A percentile compares a stretch with the other conserved stretches of the same genome.
These are phyloP conservation scores for Tenodera sinensis DNA, from an alignment of 2,888 invertebrate genomes.

Conservation along the genomic window DNA sequence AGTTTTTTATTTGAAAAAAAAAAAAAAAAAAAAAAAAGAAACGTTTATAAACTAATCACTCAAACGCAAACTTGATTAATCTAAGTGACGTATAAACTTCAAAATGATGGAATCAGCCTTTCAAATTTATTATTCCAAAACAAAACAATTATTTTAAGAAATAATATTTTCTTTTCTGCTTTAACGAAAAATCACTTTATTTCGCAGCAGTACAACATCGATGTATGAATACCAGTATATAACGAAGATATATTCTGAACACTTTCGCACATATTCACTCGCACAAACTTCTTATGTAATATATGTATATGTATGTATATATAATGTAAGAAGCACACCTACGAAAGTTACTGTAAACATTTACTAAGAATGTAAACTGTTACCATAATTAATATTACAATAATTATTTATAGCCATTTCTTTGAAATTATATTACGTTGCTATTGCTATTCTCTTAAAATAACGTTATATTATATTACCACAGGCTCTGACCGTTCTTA, in stretches of 20 bases:
- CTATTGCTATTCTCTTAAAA: slow-evolving; percentile 10
- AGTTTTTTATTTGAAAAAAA: no score
- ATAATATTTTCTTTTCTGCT: background rate
- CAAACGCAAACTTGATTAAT: no score
- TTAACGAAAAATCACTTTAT: background rate
- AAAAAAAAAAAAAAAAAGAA: no score
- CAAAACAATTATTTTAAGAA: background rate
- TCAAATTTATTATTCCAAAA: background rate
- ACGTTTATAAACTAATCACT: no score
- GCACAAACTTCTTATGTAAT: background rate
- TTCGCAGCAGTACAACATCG: background rate
- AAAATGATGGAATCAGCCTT: background rate
- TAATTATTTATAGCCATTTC: background rate
- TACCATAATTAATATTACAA: background rate
- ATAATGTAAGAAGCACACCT: background rate
- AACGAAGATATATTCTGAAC: background rate
- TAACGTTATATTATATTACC: background rate
- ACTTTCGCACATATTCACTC: background rate
- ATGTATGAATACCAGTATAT: background rate
- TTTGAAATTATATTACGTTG: background rate
- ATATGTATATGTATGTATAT: background rate
- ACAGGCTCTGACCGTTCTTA: background rate
- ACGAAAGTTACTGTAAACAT: background rate
- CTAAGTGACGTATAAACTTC: no score
- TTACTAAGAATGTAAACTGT: background rate